Evolutionary conservation across 2,797 vertebrate genomes (phyloP), one percentile per base, ranked within the genome.

Genomic region (Xenops minutus): DNA sequence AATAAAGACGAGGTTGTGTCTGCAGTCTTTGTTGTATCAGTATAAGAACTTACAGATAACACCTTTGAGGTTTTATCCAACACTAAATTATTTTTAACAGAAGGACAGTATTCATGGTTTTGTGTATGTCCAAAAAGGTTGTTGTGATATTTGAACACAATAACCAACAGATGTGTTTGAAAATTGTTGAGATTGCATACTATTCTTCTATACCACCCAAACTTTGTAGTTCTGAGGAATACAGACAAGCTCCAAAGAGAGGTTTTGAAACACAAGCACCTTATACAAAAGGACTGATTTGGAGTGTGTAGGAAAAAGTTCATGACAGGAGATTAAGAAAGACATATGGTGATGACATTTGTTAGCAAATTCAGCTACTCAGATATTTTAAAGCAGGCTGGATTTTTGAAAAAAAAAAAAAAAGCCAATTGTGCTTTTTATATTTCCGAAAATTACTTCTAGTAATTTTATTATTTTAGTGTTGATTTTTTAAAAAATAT

Each of bases 351-450:
- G 23, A 63, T 6, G 5, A 64, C 4, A 10, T 91, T 41, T 64
- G 20, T 58, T 62, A 73, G 62, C 6, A 73, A 92, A 80, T 69
- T 56, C 20, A 49, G 4, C 41, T 37, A 12, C 18, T 44, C 34
- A 59, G 23, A 9, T 51, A 56, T 46, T 87, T 87, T 41, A 67
- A 34, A 89, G 36, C 3, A 51, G 20, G 39, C 29, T 54, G 13
- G 4, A 73, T 74, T 69, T 29, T 51, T 29, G 44, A 44, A n/a
- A 67, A 52, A 41, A 20, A 44, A n/a, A 71, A 52, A 41, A 20
- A 18, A 7, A 5, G 22, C 3, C 0, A 0, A 48, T 6, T 32
- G 8, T 27, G 1, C 13, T 89, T 84, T 58, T 69, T 54, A 22
- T 27, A 14, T 64, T 61, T 88, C 37, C 27, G 54, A 54, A n/a